Base-by-base conservation (phyloP, 2,113 vertebrate species). In the Thryonomys swinderianus region DNA sequence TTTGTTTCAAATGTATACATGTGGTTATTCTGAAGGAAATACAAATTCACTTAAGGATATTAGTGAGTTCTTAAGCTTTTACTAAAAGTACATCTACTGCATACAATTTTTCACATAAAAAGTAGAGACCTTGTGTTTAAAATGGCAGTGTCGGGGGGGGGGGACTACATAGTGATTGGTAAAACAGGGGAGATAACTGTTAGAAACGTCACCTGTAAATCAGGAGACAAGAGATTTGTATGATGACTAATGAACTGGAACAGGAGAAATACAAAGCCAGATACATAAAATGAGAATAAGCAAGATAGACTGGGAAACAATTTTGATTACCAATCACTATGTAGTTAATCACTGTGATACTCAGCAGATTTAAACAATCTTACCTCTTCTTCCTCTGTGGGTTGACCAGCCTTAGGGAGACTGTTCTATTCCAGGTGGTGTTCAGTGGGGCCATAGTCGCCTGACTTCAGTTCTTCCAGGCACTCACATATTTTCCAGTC, bases 61-160 rank as follows among this genome's bases (percentile, higher is more conserved):
- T 88, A 10, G 18, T 88, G n/a, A 69, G 48, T 90, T 93, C 40
- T 27, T 85, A 85, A 76, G 42, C 42, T 76, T 74, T 87, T 78
- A 82, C 55, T 94, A 67, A 90, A 95, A 71, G 61, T 55, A 88
- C 1, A 85, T 27, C 32, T 74, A n/a, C 55, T n/a, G 51, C 4
- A 57, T 88, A 34, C 13, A 59, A 12, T 94, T 93, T 80, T 87
- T 25, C 12, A 83, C 91, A 62, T 91, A 92, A 91, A n/a, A 93
- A 91, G 23, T 74, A 32, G n/a, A 94, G 32, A 1, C 2, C 13
- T 79, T 42, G 16, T 85, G 3, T 92, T 95, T 82, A 51, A 73
- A 67, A 61, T 86, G n/a, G n/a, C n/a, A n/a, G 1, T 88, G 69
- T 37, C n/a, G 18, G 42, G 27, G 25, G 5, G n/a, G 53, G 12